Base-by-base conservation (phyloP, 2,797 vertebrate species). In the Siniperca scherzeri region DNA sequence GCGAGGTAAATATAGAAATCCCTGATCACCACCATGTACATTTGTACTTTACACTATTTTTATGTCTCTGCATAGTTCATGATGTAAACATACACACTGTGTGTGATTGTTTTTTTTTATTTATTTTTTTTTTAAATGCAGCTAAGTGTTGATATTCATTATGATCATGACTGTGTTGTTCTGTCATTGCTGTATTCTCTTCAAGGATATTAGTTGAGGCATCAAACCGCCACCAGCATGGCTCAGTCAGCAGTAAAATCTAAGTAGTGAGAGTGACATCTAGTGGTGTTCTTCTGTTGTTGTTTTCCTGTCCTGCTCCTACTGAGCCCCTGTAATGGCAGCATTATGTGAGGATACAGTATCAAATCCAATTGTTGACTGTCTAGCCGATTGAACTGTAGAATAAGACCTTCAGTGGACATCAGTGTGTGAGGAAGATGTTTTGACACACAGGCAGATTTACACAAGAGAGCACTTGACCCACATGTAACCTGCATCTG, bases 251-350 rank as follows among this genome's bases (percentile, higher is more conserved):
- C 53, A 64, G 78, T 5, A n/a, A 53, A 17, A 89, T 86, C 17
- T 1, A 27, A 91, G 82, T 61, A 87, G 89, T 90, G 83, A 89
- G 60, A 93, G 86, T 87, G 94, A 92, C 94, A 93, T 88, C 94
- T 94, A 90, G 92, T 91, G 94, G 92, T 78, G 64, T 2, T 38
- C 56, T 38, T 13, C 53, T 65, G 59, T 19, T 27, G 42, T 74
- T n/a, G 40, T 69, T n/a, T 42, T 55, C 4, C 36, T 5, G 17
- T 42, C 33, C 60, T 52, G 70, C 69, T 48, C 53, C 50, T 10
- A 4, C 59, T 64, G 38, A 52, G 44, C 30, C 44, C 46, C 73
- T 44, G 66, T 38, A 27, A 27, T 50, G 67, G 55, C 75, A 73
- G 36, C 59, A 36, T 48, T 2, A 16, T 11, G 69, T 33, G 38